A percentile compares a stretch with the other conserved stretches of the same genome.
Evolutionary conservation across 2,888 invertebrate species (phyloP).

Genomic region (Caradrina clavipalpis): DNA sequence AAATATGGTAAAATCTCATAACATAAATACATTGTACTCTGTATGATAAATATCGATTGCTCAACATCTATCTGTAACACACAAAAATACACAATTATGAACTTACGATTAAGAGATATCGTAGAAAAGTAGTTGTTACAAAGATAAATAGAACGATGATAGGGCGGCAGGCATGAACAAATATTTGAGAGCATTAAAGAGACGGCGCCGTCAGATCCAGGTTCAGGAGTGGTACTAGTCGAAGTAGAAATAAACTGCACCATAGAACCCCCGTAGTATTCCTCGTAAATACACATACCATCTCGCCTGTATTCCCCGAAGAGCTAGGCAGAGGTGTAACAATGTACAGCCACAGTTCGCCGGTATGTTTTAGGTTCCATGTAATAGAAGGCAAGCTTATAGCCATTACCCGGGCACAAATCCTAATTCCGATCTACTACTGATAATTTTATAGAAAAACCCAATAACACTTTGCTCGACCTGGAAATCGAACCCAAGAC

Average conservation of each 20-base stretch:
- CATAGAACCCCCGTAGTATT: conserved; percentile 66
- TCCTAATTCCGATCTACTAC: too few relatives aligned
- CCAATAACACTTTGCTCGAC: too few relatives aligned
- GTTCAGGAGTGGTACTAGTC: conserved; percentile 5
- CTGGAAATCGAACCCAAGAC: too few relatives aligned
- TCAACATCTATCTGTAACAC: not conserved
- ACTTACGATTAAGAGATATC: not conserved
- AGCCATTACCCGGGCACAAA: too few relatives aligned
- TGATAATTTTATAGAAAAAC: too few relatives aligned
- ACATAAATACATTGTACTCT: not conserved
- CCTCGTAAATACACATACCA: conserved; percentile 64
- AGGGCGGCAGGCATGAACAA: not conserved
- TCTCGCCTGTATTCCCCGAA: too few relatives aligned
- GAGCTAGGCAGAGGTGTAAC: too few relatives aligned
- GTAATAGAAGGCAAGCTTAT: too few relatives aligned
- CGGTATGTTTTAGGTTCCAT: too few relatives aligned
- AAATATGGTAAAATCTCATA: not conserved
- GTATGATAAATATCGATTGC: not conserved
- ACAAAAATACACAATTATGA: not conserved
- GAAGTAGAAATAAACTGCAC: conserved; percentile 50
- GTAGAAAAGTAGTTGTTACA: not conserved
- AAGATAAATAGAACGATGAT: conserved; percentile 17
- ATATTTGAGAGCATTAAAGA: conserved; percentile 25
- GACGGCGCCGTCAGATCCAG: not conserved
- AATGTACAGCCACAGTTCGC: too few relatives aligned